These are phyloP conservation scores for Mesochorus sp. DNA, from an alignment of 2,888 invertebrate genomes.

Conservation along the genomic window DNA sequence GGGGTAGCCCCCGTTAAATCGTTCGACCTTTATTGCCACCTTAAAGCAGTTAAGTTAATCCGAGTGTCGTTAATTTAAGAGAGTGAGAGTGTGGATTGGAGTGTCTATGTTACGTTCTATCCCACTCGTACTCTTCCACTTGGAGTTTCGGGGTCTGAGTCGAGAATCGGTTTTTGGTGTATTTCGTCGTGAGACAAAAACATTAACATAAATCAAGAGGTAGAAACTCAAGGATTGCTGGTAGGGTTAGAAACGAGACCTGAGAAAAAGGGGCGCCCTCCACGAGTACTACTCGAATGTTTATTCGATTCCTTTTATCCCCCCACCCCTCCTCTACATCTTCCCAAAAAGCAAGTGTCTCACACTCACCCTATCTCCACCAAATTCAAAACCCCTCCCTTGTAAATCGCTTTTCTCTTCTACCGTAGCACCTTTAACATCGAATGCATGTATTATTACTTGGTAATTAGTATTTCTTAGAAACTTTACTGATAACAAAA, in stretches of 20 bases:
- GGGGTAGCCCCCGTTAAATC: conserved; percentile 78
- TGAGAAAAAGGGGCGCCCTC: conserved; percentile 66
- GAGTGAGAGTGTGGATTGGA: conserved; percentile 62
- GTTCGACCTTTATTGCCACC: conserved; percentile 80
- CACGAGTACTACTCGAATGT: conserved; percentile 70
- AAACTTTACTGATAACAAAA: conserved; percentile 13
- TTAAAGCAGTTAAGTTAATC: conserved; percentile 81
- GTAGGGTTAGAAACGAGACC: conserved; percentile 68
- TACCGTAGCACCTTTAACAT: conserved; percentile 7
- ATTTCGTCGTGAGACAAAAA: conserved; percentile 81
- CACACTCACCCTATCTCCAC: conserved; percentile 12
- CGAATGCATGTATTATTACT: conserved; percentile 27
- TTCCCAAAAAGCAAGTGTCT: conserved; percentile 18
- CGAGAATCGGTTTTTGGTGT: conserved; percentile 79
- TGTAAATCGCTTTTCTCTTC: conserved; percentile 25
- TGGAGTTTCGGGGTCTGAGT: conserved; percentile 58
- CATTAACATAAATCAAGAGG: conserved; percentile 81
- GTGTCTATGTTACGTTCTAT: conserved; percentile 33
- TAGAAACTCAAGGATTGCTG: conserved; percentile 64
- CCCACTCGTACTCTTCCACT: not conserved
- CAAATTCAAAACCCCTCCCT: conserved; percentile 43
- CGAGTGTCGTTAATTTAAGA: conserved; percentile 72
- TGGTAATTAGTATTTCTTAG: conserved; percentile 34
- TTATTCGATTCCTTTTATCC: conserved; percentile 78
- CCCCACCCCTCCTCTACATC: conserved; percentile 13